phyloP scores from a whole-genome alignment of 1,140 invertebrate genomes.

The Saxidomus purpurata region DNA sequence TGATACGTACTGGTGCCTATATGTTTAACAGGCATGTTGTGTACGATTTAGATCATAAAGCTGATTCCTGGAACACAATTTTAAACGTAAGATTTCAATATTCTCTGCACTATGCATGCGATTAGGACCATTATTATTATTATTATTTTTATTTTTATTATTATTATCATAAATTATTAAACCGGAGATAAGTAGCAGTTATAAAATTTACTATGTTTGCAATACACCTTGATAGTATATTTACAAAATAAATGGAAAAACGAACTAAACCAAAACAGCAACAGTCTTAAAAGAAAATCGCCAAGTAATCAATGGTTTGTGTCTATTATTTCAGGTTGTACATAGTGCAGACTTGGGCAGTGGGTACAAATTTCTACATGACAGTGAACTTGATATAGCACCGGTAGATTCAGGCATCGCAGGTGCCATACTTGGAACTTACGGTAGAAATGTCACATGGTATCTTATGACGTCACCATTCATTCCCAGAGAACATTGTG shows the following conservation, averaged over 20 bases:
- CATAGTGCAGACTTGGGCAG: background rate
- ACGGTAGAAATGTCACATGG: constrained; percentile 7
- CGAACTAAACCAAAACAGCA: too few species aligned
- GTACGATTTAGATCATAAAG: background rate
- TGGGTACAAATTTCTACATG: background rate
- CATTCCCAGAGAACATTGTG: background rate
- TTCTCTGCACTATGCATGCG: background rate
- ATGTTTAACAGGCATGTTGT: background rate
- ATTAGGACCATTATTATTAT: too few species aligned
- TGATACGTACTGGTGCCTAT: background rate
- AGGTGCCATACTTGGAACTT: background rate
- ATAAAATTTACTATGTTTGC: too few species aligned
- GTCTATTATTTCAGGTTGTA: background rate
- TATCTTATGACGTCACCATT: background rate
- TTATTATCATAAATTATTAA: too few species aligned
- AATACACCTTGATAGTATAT: too few species aligned
- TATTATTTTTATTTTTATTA: too few species aligned
- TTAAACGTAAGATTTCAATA: background rate
- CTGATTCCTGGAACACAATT: background rate
- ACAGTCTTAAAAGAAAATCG: too few species aligned
- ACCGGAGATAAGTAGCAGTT: too few species aligned
- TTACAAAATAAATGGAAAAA: too few species aligned
- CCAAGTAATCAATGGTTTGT: too few species aligned
- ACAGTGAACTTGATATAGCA: constrained; percentile 2
- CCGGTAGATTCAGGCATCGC: background rate